Base-by-base conservation (phyloP, 2,888 invertebrate species). In the Hyles lineata region DNA sequence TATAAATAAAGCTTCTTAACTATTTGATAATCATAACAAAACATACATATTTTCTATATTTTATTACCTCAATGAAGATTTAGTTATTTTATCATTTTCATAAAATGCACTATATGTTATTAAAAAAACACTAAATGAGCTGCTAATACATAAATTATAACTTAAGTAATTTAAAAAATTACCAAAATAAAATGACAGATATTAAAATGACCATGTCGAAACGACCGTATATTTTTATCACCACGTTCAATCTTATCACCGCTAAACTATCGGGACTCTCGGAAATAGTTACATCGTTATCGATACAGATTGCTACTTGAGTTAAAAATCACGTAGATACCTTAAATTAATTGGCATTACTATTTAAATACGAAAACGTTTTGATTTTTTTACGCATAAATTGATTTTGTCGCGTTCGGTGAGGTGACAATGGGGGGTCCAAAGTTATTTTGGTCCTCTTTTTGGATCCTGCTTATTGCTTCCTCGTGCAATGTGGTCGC, bases 401-500 rank as follows among this genome's bases (percentile, higher is more conserved):
- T 75, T 74, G 62, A 29, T 70, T 25, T 21, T 17, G 8, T 59
- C 55, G 70, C 70, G 70, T n/a, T 55, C 23, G 58, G 21, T 32
- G 70, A 70, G 32, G 50, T 70, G 35, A 86, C 80, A 74, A 92
- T 92, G 92, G 89, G 89, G 89, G 90, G 88, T 81, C 88, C 82
- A 79, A 86, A 82, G 69, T 8, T 89, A 5, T 83, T 92, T 84
- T 93, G 91, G 93, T 89, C 91, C 87, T 91, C 90, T 83, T 81
- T 94, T 63, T 86, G 85, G 19, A 58, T 93, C 5, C 17, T 92
- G 0, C 69, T 93, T 19, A 67, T 93, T 4, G 81, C 89, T 0
- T 81, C 89, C 0, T 80, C 80, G 2, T 85, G 83, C 73, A 87
- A 83, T 73, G 85, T 87, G 0, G 76, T 77, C 17, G 89, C 91